These are phyloP conservation scores for Acanthosepion lycidas DNA, from an alignment of 2,888 invertebrate genomes.

Conservation along the genomic window DNA sequence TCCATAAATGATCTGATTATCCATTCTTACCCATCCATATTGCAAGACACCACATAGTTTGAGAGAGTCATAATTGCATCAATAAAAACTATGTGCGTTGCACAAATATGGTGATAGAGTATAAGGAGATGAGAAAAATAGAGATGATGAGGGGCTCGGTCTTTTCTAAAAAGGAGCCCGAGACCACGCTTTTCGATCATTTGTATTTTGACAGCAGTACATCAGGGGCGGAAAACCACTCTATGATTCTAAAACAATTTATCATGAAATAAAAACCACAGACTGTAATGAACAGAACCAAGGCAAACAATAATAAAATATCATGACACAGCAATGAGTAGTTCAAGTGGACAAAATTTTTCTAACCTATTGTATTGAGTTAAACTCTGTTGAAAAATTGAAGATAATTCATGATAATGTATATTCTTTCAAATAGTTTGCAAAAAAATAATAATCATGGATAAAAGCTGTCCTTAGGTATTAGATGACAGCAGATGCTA, in stretches of 20 bases:
- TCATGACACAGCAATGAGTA: background rate
- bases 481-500: background rate
- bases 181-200: background rate
- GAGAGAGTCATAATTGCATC: background rate
- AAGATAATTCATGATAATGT: background rate
- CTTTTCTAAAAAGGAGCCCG: background rate
- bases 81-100: background rate
- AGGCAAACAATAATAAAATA: background rate
- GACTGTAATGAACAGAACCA: background rate
- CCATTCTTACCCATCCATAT: background rate
- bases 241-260: background rate
- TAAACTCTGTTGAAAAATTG: background rate
- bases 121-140: too few species aligned
- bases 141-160: too few species aligned
- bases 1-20: slow-evolving; percentile 8
- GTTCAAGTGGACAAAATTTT: background rate
- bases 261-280: background rate
- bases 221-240: background rate
- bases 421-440: background rate
- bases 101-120: background rate
- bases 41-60: background rate
- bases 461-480: background rate
- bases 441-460: background rate
- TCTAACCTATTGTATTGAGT: background rate
- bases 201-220: background rate